phyloP scores from a whole-genome alignment of 1,140 invertebrate genomes.

The Pomacea maculata region DNA sequence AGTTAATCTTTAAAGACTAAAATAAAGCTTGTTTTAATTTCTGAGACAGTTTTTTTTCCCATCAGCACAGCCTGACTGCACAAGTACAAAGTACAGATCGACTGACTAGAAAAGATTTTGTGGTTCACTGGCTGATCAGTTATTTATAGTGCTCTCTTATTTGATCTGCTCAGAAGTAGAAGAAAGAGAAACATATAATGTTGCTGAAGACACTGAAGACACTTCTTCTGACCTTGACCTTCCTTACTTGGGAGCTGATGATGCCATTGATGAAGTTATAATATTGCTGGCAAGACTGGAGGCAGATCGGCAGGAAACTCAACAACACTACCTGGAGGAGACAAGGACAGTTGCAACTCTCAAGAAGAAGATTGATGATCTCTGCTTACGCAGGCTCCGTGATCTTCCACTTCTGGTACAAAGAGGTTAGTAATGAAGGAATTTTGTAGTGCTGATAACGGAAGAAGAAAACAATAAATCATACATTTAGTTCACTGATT shows the following conservation, averaged over 20 bases:
- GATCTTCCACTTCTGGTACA: constrained; percentile 60
- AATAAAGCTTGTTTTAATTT: too few species aligned
- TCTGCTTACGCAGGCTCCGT: constrained; percentile 45
- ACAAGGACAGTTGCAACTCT: constrained; percentile 46
- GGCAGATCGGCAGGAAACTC: constrained; percentile 54
- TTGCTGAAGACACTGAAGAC: too few species aligned
- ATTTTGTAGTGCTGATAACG: not conserved
- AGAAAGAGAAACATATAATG: too few species aligned
- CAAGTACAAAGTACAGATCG: too few species aligned
- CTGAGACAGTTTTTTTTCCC: too few species aligned
- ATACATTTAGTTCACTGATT: not conserved
- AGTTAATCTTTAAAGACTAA: too few species aligned
- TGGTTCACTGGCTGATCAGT: too few species aligned
- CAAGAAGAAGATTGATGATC: constrained; percentile 53
- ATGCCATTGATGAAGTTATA: constrained; percentile 60
- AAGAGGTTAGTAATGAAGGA: constrained; percentile 44
- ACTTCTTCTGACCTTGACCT: constrained; percentile 16
- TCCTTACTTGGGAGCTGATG: constrained; percentile 61
- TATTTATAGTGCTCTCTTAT: too few species aligned
- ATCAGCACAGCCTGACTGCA: too few species aligned
- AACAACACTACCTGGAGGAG: constrained; percentile 46
- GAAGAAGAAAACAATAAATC: not conserved
- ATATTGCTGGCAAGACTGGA: constrained; percentile 58
- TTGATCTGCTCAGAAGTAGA: too few species aligned
- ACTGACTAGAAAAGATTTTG: too few species aligned